Evolutionary conservation across 1,140 invertebrate genomes (phyloP).

Genomic region (Aphidius gifuensis): DNA sequence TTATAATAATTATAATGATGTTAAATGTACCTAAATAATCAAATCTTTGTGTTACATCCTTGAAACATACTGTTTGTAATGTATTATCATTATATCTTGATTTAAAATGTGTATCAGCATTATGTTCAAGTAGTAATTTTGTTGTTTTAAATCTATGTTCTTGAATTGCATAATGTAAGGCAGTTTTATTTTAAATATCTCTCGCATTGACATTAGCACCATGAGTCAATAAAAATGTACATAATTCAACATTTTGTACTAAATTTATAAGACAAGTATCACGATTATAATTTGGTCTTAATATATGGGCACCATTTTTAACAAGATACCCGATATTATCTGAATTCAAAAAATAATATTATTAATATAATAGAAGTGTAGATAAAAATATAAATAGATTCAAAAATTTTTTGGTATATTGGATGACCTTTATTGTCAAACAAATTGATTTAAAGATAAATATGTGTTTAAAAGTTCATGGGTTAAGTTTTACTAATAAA

Average conservation of each 20-base stretch:
- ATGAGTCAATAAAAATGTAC: constrained; percentile 73
- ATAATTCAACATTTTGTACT: constrained; percentile 80
- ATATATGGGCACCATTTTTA: constrained; percentile 80
- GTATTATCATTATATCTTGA: constrained; percentile 87
- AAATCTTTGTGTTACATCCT: constrained; percentile 81
- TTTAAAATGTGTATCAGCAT: constrained; percentile 73
- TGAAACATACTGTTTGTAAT: constrained; percentile 83
- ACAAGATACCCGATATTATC: constrained; percentile 72
- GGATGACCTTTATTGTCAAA: background rate
- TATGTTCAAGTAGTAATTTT: constrained; percentile 73
- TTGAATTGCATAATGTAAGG: constrained; percentile 90
- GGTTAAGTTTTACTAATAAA: background rate
- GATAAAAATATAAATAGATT: background rate
- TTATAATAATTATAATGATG: constrained; percentile 36
- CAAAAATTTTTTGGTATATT: background rate
- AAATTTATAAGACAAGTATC: constrained; percentile 93
- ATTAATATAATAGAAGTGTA: background rate
- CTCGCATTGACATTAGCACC: constrained; percentile 81
- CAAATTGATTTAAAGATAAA: background rate
- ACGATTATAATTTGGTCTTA: constrained; percentile 84
- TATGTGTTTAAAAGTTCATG: background rate
- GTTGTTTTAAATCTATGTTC: constrained; percentile 85
- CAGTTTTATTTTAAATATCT: constrained; percentile 89
- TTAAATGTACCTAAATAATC: constrained; percentile 65
- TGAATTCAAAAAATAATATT: constrained; percentile 20